phyloP scores from a whole-genome alignment of 2,888 invertebrate genomes.

The Halictus ligatus region DNA sequence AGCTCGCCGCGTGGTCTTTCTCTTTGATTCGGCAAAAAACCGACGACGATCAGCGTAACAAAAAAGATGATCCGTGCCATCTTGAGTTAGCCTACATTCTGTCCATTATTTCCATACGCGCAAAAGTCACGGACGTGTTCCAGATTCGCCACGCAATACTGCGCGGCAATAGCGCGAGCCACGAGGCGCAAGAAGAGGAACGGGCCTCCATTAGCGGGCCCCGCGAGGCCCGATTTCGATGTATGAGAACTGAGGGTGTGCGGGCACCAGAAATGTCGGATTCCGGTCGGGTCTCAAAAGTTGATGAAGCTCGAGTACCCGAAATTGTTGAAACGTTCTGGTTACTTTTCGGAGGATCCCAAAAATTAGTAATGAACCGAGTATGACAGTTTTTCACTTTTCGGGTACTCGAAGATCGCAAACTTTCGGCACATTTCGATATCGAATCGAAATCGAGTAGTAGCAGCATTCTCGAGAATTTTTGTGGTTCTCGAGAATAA shows the following conservation, averaged over 20 bases:
- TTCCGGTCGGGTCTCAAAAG: background rate
- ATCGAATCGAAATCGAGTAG: too few species aligned
- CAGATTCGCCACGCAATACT: constrained; percentile 32
- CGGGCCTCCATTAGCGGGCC: constrained; percentile 20
- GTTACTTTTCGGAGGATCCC: too few species aligned
- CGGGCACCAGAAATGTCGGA: background rate
- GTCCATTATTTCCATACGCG: background rate
- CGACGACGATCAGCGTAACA: background rate
- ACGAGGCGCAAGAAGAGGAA: background rate
- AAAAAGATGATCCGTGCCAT: background rate
- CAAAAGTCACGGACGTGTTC: constrained; percentile 25
- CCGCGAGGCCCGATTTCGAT: background rate
- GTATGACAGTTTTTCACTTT: too few species aligned
- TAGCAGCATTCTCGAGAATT: too few species aligned
- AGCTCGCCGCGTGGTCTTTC: background rate
- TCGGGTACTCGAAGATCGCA: too few species aligned
- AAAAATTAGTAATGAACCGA: too few species aligned
- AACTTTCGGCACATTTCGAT: too few species aligned
- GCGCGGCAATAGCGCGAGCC: background rate
- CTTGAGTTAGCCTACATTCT: constrained; percentile 41
- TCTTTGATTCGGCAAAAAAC: background rate
- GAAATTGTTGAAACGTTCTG: too few species aligned
- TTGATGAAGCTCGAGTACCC: background rate
- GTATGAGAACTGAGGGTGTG: background rate
- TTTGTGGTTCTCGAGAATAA: too few species aligned